phyloP scores from a whole-genome alignment of 2,113 vertebrate genomes.

The Ranitomeya imitator region DNA sequence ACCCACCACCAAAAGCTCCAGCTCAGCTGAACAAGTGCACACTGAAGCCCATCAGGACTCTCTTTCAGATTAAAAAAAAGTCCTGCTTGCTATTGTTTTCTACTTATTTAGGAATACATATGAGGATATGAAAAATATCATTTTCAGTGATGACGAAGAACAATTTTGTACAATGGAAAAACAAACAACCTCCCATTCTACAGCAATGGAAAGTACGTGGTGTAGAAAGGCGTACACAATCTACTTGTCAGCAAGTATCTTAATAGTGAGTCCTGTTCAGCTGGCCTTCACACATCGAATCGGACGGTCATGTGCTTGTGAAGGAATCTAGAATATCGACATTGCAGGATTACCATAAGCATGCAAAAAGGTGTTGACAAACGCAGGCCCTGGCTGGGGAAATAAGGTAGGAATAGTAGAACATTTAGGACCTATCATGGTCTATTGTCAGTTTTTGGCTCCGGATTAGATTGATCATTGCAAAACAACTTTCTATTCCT shows the following conservation, averaged over 20 bases:
- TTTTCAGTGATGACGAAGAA: neutral
- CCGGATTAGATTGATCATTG: too few relatives aligned
- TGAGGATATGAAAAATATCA: neutral
- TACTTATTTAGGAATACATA: neutral
- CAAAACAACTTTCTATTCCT: conserved; percentile 58
- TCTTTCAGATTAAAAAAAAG: neutral
- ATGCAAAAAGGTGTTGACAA: conserved; percentile 32
- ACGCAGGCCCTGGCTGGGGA: conserved; percentile 13
- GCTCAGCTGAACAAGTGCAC: conserved; percentile 75
- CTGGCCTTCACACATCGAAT: conserved; percentile 23
- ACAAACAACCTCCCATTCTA: neutral
- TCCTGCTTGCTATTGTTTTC: neutral
- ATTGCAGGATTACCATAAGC: neutral
- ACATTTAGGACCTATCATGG: too few relatives aligned
- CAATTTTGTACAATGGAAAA: neutral
- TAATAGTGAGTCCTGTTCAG: neutral
- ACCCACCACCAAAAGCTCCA: conserved; percentile 74
- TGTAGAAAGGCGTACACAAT: neutral
- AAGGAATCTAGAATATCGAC: conserved; percentile 23
- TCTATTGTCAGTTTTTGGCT: too few relatives aligned
- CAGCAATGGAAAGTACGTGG: neutral
- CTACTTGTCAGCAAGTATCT: neutral
- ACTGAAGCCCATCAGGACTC: neutral
- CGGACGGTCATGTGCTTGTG: conserved; percentile 39
- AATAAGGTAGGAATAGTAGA: conserved; percentile 17